Conservation (phyloP, 2,797 vertebrate species). For the Eleutherodactylus coqui region DNA sequence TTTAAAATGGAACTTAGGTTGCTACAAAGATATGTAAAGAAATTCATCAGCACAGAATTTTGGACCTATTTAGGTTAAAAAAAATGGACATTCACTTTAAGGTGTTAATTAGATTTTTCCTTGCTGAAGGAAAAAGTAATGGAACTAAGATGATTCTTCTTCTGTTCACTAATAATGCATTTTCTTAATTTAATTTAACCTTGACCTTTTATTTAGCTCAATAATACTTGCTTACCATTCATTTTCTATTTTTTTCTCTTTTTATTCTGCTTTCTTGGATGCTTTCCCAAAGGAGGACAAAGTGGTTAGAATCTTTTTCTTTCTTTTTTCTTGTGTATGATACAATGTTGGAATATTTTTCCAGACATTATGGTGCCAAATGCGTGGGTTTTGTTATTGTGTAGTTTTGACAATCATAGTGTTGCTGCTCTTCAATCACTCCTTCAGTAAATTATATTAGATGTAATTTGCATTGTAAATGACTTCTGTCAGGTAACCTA, state of each 20-base stretch:
- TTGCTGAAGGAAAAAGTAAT: not conserved
- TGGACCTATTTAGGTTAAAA: not conserved
- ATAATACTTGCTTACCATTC: slow-evolving; percentile 74
- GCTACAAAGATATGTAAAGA: not conserved
- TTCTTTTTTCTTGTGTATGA: slow-evolving; percentile 75
- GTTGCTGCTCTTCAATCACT: slow-evolving; percentile 42
- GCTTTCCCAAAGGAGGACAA: slow-evolving; percentile 99
- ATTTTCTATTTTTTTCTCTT: slow-evolving; percentile 76
- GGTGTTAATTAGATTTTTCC: not conserved
- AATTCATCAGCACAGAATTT: not conserved
- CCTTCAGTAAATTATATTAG: slow-evolving; percentile 45
- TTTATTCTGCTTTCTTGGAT: slow-evolving; percentile 93
- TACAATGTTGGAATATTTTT: slow-evolving; percentile 68
- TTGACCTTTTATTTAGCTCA: slow-evolving; percentile 62
- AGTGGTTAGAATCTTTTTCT: slow-evolving; percentile 97
- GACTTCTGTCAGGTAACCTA: slow-evolving; percentile 51
- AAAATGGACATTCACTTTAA: not conserved
- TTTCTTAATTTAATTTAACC: slow-evolving; percentile 63
- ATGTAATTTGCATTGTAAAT: slow-evolving; percentile 51
- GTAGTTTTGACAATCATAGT: slow-evolving; percentile 43
- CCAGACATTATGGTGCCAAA: slow-evolving; percentile 51
- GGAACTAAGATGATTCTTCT: slow-evolving; percentile 36
- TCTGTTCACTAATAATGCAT: slow-evolving; percentile 54
- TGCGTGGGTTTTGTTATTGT: slow-evolving; percentile 57
- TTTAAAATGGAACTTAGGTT: not conserved